These are phyloP conservation scores for Galaxea fascicularis DNA, from an alignment of 92 coral and sea anemone genomes.

Conservation along the genomic window DNA sequence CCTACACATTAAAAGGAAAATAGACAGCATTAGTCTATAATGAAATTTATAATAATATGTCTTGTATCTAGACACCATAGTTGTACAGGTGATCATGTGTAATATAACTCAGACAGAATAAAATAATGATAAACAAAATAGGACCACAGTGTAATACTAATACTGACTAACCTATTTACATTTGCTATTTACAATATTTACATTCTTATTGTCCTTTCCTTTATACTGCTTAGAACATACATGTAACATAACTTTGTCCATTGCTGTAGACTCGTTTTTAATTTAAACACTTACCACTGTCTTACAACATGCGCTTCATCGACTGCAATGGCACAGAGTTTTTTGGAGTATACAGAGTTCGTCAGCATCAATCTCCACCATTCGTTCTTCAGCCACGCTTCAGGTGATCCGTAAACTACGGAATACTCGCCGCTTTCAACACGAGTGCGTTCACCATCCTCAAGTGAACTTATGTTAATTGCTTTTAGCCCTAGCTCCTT, in stretches of 20 bases:
- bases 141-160: conserved; percentile 11
- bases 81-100: not conserved
- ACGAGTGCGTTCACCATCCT: conserved; percentile 3
- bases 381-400: conserved; percentile 58
- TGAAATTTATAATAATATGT: not conserved
- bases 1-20: conserved; percentile 41
- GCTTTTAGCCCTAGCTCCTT: conserved; percentile 38
- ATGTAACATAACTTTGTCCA: not conserved
- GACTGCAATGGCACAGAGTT: conserved; percentile 60
- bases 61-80: not conserved
- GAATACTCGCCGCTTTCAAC: conserved; percentile 55
- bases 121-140: not conserved
- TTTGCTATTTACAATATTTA: not conserved
- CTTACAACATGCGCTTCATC: conserved; percentile 65
- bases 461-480: conserved; percentile 29
- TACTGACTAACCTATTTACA: conserved; percentile 10
- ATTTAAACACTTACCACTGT: too few relatives aligned
- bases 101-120: not conserved
- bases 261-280: conserved; percentile 5
- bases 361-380: conserved; percentile 46
- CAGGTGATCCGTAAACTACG: conserved; percentile 60
- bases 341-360: conserved; percentile 21
- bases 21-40: conserved; percentile 1
- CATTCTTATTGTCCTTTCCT: not conserved
- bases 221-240: conserved; percentile 8